Evolutionary conservation across 2,888 invertebrate species (phyloP).

Genomic region (Anticlea derivata): DNA sequence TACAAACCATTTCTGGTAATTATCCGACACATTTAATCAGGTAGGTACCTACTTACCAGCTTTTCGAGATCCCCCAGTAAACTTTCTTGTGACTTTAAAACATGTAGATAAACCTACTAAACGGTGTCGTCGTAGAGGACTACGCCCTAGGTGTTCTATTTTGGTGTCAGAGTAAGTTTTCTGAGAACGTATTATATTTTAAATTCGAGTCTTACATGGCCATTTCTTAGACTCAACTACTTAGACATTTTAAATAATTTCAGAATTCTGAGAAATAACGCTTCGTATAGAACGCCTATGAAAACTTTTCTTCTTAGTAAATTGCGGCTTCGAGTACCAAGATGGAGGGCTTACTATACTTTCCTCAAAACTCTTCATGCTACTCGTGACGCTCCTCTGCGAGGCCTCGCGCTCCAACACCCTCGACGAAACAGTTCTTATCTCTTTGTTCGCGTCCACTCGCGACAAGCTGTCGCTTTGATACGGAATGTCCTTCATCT

Average conservation of each 20-base stretch:
- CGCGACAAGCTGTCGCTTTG: constrained; percentile 44
- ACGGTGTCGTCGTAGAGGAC: neutral
- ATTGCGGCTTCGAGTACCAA: constrained; percentile 81
- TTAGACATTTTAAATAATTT: constrained; percentile 40
- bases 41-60: no score
- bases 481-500: constrained; percentile 79
- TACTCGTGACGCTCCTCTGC: constrained; percentile 53
- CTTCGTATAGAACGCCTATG: constrained; percentile 67
- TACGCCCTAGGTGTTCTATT: no score
- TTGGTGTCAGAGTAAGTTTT: no score
- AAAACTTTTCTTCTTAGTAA: constrained; percentile 76
- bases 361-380: constrained; percentile 70
- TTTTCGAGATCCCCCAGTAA: no score
- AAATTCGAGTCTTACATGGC: no score
- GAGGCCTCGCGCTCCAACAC: constrained; percentile 62
- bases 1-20: no score
- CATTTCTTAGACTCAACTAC: no score
- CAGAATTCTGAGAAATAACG: constrained; percentile 49
- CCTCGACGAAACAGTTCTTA: constrained; percentile 64
- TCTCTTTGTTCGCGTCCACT: constrained; percentile 35
- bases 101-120: no score
- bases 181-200: no score
- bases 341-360: constrained; percentile 72
- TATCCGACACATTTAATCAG: no score
- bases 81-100: no score